Base-by-base conservation (phyloP, 2,888 invertebrate genomes). In the Arctia plantaginis region DNA sequence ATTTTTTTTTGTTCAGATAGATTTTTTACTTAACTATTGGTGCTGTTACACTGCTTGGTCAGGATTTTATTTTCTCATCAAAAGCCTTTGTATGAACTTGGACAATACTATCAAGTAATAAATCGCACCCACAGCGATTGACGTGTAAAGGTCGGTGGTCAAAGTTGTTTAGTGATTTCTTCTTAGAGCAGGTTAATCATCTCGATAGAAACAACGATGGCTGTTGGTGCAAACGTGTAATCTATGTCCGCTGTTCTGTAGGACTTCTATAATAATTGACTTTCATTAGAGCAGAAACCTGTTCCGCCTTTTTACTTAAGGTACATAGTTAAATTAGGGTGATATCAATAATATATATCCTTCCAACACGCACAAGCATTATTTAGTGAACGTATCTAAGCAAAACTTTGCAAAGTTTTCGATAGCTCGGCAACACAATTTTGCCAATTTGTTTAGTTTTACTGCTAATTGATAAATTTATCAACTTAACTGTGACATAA, bases 401-500 rank as follows among this genome's bases (percentile, higher is more conserved):
- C 7, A 59, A 67, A 67, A 68, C 47, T 69, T 69, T 69, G 51
- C 27, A 20, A 72, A 62, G 41, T 62, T 55, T 47, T 62, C 27
- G 27, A 72, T 68, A 62, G 33, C 33, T 59, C 55, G 18, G 30
- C 30, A 27, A n/a, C 20, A 71, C 44, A 27, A 30, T 71, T 62
- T 66, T 71, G 27, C 15, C 41, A 59, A 72, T 23, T 12, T n/a
- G 51, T 55, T 27, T 18, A 15, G 27, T 30, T 13, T 18, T 27
- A 20, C n/a, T 10, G 27, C 27, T 20, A 59, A 44, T 62, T 20
- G n/a, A 8, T 30, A n/a, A 27, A 68, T 68, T 59, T 51, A 73
- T 65, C 51, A 69, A 47, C 47, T 59, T 73, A 23, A 73, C 55
- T 55, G n/a, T 55, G 33, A 55, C 69, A 69, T 62, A 18, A 69